Evolutionary conservation across 2,113 vertebrate genomes (phyloP), one percentile per base, ranked within the genome.

Genomic region (Mugil cephalus): DNA sequence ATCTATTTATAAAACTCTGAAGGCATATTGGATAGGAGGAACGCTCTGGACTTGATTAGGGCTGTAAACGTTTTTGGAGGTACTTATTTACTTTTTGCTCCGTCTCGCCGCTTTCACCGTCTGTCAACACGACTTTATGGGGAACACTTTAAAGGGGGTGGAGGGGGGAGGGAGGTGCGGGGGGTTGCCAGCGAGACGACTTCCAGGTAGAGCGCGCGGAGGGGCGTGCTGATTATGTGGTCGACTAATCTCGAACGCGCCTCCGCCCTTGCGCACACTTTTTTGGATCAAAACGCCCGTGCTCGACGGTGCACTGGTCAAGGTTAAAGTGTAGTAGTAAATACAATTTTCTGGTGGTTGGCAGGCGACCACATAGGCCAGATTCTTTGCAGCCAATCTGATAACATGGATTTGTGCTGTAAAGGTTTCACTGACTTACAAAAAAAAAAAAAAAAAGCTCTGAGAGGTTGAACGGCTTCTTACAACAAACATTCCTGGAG

Each of bases 31-130:
- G 82, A 89, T 65, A 58, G 80, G 78, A 80, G 76, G 53, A 77
- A 77, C n/a, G 73, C 53, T 93, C 94, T 94, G 94, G 93, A 92
- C 83, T 89, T 91, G 93, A 94, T 94, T 94, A 93, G 77, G 72
- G 70, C 63, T 88, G 83, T 90, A 90, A 92, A 91, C 74, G 85
- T 83, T 91, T 89, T 92, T 83, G 52, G 84, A 89, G 87, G 87
- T 79, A 87, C 79, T 83, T 91, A 88, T 92, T 92, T 89, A 91
- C 87, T 89, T 90, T 93, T 87, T 73, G 87, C 77, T 81, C 77
- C 48, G 77, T 87, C 85, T 89, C 77, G 64, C 76, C 70, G 62
- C 86, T 93, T 91, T 90, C 80, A 81, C 87, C 62, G 60, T 88
- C 91, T 91, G 91, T 92, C 90, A 88, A 85, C 87, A 87, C 74